Evolutionary conservation across 2,888 invertebrate genomes (phyloP), one percentile per base, ranked within the genome.

Genomic region (Rhyacophila evoluta): DNA sequence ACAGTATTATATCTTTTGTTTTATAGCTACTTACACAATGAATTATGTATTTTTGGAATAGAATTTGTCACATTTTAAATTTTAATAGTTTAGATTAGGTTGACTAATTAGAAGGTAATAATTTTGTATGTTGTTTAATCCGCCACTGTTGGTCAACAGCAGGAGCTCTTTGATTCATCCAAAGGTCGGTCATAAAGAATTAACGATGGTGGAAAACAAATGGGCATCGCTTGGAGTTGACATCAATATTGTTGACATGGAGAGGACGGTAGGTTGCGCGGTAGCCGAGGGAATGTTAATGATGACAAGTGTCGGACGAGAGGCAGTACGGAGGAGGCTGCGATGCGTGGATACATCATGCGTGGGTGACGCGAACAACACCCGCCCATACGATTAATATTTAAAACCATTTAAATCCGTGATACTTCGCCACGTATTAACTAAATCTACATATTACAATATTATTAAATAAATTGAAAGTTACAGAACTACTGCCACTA

Each of bases 241-340:
- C 55, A 55, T 55, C 55, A 55, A 55, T 55, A 55, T 55, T 55
- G 55, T 55, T 55, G 55, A 55, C 55, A 55, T 25, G 55, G 25
- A 5, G 6, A 55, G 19, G 55, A 55, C 55, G 55, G 55, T 55
- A 55, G 55, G 55, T 19, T 25, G 25, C 19, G 55, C 55, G 19
- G 55, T 55, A 55, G 55, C 55, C 8, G 19, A 55, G 55, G 19
- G 55, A 55, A 55, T 55, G 55, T 55, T 55, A 55, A 55, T 55
- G 55, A 55, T 55, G 55, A 55, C 55, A 55, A 55, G 55, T 55
- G 55, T 55, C 55, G 55, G 55, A 55, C 19, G 15, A 19, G 55
- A 55, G 55, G 55, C 55, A 19, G 55, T 19, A 55, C 19, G 55
- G 25, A 55, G 55, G 19, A 19, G 55, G 55, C 55, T 55, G 10